Evolutionary conservation across 2,888 invertebrate species (phyloP).

Genomic region (Apodemia zela): DNA sequence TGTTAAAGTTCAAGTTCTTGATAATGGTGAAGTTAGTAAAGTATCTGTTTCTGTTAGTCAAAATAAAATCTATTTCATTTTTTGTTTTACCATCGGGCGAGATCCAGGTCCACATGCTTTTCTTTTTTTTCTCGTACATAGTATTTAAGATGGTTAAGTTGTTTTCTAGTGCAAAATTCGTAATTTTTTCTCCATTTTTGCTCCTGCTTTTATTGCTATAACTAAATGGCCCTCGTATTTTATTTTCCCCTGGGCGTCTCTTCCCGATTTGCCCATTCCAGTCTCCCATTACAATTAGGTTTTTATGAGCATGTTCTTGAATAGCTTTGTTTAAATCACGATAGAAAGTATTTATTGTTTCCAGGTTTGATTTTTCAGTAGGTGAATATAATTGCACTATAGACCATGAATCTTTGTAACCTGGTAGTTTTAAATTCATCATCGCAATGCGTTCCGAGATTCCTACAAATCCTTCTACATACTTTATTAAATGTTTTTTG

Average conservation of each 20-base stretch:
- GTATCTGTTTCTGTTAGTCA: neutral
- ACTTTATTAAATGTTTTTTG: no score
- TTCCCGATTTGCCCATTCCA: neutral
- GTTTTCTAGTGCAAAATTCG: neutral
- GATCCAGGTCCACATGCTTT: neutral
- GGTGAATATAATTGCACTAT: neutral
- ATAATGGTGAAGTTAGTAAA: slow-evolving; percentile 6
- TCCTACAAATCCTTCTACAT: no score
- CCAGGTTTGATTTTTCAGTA: neutral
- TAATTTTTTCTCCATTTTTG: neutral
- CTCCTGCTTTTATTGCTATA: neutral
- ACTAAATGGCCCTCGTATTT: neutral
- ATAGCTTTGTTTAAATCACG: neutral
- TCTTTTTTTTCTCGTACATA: neutral
- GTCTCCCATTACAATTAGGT: neutral
- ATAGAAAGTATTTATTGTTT: no score
- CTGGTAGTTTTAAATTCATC: neutral
- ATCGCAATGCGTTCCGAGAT: no score
- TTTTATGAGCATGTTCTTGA: slow-evolving; percentile 4
- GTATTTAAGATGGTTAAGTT: neutral
- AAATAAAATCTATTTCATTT: neutral
- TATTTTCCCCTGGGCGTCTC: neutral
- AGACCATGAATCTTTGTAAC: neutral
- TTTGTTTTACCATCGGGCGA: neutral
- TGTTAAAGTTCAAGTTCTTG: slow-evolving; percentile 7